Conservation (phyloP, 1,140 invertebrate genomes). For the Chrysomallon squamiferum region DNA sequence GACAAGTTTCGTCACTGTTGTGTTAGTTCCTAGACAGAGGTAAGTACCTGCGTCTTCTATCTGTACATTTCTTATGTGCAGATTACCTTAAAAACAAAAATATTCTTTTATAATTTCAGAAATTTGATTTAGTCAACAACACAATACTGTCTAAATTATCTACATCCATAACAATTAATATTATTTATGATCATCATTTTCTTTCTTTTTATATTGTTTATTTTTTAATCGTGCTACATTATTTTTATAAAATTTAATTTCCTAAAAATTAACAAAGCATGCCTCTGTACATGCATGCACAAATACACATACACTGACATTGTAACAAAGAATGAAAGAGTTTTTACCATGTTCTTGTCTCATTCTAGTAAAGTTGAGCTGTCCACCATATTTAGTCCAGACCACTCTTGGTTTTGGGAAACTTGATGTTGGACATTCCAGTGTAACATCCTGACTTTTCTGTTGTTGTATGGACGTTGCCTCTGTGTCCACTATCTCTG, state of each 20-base stretch:
- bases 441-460: constrained; percentile 2
- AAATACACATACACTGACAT: no score
- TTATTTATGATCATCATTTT: not conserved
- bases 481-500: constrained; percentile 8
- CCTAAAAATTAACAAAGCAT: not conserved
- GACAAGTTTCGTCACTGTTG: not conserved
- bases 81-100: not conserved
- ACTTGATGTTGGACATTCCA: constrained; percentile 17
- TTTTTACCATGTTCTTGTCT: constrained; percentile 1
- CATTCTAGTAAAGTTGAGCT: not conserved
- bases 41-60: constrained; percentile 1
- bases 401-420: not conserved
- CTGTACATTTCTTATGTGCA: not conserved
- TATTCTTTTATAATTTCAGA: no score
- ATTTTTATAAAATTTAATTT: not conserved
- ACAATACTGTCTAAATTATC: not conserved
- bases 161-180: not conserved
- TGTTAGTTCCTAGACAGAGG: not conserved
- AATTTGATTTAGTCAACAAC: not conserved
- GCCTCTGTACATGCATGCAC: no score
- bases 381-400: constrained; percentile 12
- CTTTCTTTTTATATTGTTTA: not conserved
- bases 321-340: no score
- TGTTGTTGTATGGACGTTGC: not conserved
- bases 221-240: not conserved